Evolutionary conservation across 2,888 invertebrate species (phyloP).

Genomic region (Endotricha flammealis): DNA sequence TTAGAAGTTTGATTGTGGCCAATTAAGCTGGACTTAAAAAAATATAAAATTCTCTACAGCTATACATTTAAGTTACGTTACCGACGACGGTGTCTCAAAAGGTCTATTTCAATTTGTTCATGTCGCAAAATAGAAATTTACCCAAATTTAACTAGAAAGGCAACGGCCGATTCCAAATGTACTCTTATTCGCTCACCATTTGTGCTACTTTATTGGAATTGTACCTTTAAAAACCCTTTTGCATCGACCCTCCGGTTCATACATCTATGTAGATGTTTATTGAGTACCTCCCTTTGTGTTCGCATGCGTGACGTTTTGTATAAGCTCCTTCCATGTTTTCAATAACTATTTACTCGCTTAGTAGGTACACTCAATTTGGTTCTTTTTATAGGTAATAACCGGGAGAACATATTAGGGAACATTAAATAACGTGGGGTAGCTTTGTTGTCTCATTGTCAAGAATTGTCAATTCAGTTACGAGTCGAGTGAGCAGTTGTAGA

Average conservation of each 20-base stretch:
- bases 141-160: conserved; percentile 52
- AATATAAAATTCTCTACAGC: no score
- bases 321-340: conserved; percentile 11
- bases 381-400: background rate
- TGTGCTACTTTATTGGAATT: conserved; percentile 56
- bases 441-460: no score
- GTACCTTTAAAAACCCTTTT: conserved; percentile 60
- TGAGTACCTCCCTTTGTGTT: conserved; percentile 51
- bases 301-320: conserved; percentile 47
- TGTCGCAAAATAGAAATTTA: conserved; percentile 56
- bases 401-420: no score
- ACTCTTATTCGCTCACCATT: conserved; percentile 50
- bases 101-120: conserved; percentile 54
- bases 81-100: conserved; percentile 31
- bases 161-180: conserved; percentile 38
- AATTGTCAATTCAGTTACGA: no score
- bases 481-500: no score
- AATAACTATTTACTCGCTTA: conserved; percentile 1
- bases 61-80: no score
- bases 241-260: conserved; percentile 33
- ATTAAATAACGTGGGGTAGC: no score
- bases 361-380: background rate
- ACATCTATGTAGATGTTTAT: conserved; percentile 51
- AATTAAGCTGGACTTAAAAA: no score
- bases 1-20: no score